Evolutionary conservation across 2,797 vertebrate species (phyloP).

Genomic region (Austrolebias charrua): DNA sequence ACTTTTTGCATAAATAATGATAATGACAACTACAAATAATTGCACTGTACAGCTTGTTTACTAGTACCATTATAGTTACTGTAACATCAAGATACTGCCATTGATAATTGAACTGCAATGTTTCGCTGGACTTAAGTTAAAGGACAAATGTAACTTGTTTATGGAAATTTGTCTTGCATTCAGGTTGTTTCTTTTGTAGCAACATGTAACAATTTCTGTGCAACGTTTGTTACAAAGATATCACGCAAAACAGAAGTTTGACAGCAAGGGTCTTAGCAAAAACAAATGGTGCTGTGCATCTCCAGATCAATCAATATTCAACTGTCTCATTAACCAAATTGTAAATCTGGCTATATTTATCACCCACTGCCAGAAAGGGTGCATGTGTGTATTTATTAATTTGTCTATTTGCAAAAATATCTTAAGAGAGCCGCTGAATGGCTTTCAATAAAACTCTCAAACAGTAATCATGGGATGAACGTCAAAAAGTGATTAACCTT

Average conservation of each 20-base stretch:
- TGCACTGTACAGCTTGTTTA: not conserved
- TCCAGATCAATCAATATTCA: not conserved
- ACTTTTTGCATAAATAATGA: constrained; percentile 10
- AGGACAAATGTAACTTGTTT: constrained; percentile 5
- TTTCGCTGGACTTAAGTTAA: constrained; percentile 21
- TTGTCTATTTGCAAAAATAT: no score
- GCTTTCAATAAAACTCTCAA: no score
- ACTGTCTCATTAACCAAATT: no score
- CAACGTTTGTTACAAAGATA: not conserved
- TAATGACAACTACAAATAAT: constrained; percentile 1
- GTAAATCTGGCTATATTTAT: no score
- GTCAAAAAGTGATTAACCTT: no score
- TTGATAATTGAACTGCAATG: constrained; percentile 14
- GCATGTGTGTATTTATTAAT: no score
- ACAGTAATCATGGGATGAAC: no score
- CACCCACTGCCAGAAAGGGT: no score
- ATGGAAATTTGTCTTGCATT: no score
- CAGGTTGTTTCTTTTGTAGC: no score
- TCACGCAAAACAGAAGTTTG: not conserved
- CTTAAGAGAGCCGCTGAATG: no score
- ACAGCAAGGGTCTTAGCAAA: not conserved
- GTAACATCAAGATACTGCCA: constrained; percentile 8
- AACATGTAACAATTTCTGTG: no score
- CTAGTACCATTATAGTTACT: constrained; percentile 1
- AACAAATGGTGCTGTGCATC: not conserved